These are phyloP conservation scores for Threskiornis aethiopicus DNA, from an alignment of 2,797 vertebrate genomes.

Conservation along the genomic window DNA sequence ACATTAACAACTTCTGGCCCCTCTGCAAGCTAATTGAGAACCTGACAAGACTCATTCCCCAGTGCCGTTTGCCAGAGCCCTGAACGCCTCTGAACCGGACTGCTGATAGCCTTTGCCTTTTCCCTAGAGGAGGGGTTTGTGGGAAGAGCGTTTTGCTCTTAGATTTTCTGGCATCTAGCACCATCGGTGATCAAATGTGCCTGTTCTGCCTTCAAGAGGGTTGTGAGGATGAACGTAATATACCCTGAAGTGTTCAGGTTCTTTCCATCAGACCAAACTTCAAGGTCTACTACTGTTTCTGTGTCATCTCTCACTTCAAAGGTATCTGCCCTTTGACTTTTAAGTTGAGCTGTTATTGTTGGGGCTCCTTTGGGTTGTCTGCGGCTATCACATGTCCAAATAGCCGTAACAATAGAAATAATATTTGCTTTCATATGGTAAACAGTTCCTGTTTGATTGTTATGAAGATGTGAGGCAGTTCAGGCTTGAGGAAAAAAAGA, in stretches of 20 bases:
- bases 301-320: conserved; percentile 41
- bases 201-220: neutral
- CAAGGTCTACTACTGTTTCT: neutral
- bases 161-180: neutral
- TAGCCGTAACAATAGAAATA: conserved; percentile 37
- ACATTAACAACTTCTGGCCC: neutral
- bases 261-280: neutral
- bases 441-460: neutral
- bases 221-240: neutral
- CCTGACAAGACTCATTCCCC: neutral
- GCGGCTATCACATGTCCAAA: conserved; percentile 22
- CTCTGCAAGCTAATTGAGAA: neutral
- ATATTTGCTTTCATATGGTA: conserved; percentile 39
- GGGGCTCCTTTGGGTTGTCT: neutral
- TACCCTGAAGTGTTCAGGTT: neutral
- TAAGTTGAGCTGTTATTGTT: conserved; percentile 12
- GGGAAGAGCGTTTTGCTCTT: neutral
- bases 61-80: neutral
- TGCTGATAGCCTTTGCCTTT: neutral
- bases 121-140: neutral
- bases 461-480: neutral
- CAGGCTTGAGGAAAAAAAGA: neutral
- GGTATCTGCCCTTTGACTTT: conserved; percentile 38
- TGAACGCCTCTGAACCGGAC: neutral
- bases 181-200: neutral